phyloP scores from a whole-genome alignment of 2,113 vertebrate species.

The Rhadina sibilatrix region DNA sequence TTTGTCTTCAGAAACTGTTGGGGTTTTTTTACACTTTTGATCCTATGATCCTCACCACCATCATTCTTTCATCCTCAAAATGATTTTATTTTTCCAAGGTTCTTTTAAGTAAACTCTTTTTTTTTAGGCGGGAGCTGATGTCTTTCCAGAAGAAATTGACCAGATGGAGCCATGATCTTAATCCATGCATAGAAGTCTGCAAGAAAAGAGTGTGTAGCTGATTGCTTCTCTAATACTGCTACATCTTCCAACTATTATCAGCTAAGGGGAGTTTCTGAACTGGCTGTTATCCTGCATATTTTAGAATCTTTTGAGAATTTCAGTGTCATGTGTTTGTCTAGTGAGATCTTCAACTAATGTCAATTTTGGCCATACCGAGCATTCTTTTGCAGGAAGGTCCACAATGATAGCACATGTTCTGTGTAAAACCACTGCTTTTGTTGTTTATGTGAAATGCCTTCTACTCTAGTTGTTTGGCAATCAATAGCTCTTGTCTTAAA shows the following conservation, averaged over 20 bases:
- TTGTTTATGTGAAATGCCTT: not conserved
- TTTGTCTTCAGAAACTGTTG: rapidly evolving
- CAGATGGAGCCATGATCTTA: not conserved
- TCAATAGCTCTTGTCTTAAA: not conserved
- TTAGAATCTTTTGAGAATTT: not conserved
- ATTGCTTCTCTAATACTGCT: not conserved
- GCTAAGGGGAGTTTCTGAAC: not conserved
- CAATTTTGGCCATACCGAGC: not conserved
- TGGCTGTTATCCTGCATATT: not conserved
- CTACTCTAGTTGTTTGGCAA: not conserved
- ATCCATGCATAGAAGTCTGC: not conserved
- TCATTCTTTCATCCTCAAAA: not conserved
- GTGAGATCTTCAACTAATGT: not conserved
- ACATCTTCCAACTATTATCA: not conserved
- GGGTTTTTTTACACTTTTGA: not conserved
- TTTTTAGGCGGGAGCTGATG: not conserved
- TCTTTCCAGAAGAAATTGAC: not conserved
- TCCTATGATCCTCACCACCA: not conserved
- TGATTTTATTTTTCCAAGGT: not conserved
- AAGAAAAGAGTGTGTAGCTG: not conserved
- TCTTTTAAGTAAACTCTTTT: not conserved
- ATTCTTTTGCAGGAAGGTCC: not conserved
- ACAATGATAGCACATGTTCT: not conserved
- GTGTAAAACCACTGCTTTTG: not conserved
- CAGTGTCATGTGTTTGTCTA: not conserved